Base-by-base conservation (phyloP, 2,797 vertebrate genomes). In the Caiman crocodilus region DNA sequence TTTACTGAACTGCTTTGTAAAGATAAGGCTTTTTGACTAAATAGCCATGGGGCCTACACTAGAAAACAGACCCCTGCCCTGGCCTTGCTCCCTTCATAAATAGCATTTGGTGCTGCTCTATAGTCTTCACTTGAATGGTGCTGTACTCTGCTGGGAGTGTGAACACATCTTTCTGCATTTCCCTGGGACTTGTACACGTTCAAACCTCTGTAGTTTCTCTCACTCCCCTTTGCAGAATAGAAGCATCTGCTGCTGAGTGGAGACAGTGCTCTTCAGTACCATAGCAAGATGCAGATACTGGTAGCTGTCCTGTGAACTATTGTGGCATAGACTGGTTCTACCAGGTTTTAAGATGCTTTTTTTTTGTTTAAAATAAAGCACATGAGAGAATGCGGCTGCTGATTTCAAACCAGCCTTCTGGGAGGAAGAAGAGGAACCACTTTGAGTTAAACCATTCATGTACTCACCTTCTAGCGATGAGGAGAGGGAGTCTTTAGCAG, bases 301-400 rank as follows among this genome's bases (percentile, higher is more conserved):
- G 81, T 57, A 32, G 11, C 84, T 74, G 60, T 28, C 28, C 56
- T 28, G 30, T 74, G 35, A 57, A 74, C 67, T 57, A 30, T 75
- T 55, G 65, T 84, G 55, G 30, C 35, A 82, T 21, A 76, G 56
- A 82, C 55, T 57, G 83, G 56, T 71, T 60, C 56, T 79, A 55
- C 69, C 14, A 12, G 55, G 25, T 13, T 56, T 30, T 56, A 63
- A 18, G 30, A 63, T 78, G 60, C 63, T 90, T 91, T 67, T 88
- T 82, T 55, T 94, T 32, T 84, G 91, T 64, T 79, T 79, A 93
- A 67, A 95, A 97, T 95, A 95, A 96, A 95, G 71, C 90, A 92
- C 81, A 92, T 28, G 82, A 63, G 69, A 73, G 50, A 35, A 73
- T 2, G 14, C 6, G 14, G 32, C 21, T 25, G 69, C 35, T 50